Evolutionary conservation across 2,888 invertebrate genomes (phyloP).

Genomic region (Acanthosepion esculentum): DNA sequence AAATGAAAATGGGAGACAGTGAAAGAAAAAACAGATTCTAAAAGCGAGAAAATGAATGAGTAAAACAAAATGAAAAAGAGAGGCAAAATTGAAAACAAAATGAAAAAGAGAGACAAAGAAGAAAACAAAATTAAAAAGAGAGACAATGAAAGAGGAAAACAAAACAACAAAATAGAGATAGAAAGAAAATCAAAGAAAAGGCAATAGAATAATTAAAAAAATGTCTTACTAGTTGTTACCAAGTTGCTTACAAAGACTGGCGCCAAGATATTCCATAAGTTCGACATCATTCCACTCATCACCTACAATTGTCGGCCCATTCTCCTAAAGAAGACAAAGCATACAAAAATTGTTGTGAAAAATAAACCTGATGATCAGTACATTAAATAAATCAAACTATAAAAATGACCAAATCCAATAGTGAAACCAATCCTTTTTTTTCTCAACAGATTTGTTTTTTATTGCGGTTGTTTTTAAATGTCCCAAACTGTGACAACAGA

Average conservation of each 20-base stretch:
- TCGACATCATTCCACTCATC: slow-evolving; percentile 75
- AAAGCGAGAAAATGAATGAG: neutral
- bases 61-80: neutral
- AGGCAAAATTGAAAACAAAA: neutral
- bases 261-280: slow-evolving; percentile 74
- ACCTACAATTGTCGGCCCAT: slow-evolving; percentile 77
- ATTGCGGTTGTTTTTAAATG: no score
- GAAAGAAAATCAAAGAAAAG: neutral
- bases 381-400: no score
- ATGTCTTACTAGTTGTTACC: slow-evolving; percentile 73
- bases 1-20: neutral
- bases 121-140: neutral
- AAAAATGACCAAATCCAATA: no score
- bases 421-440: no score
- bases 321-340: slow-evolving; percentile 67
- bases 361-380: no score
- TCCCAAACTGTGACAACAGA: no score
- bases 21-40: neutral
- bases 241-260: slow-evolving; percentile 67
- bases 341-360: neutral
- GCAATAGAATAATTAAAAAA: no score
- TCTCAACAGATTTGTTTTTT: no score
- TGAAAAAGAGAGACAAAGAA: neutral
- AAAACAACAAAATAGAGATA: neutral
- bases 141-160: neutral